A percentile compares a stretch with the other conserved stretches of the same genome.
These are phyloP conservation scores for Fissipunctia ypsillon DNA, from an alignment of 2,888 invertebrate genomes.

Conservation along the genomic window DNA sequence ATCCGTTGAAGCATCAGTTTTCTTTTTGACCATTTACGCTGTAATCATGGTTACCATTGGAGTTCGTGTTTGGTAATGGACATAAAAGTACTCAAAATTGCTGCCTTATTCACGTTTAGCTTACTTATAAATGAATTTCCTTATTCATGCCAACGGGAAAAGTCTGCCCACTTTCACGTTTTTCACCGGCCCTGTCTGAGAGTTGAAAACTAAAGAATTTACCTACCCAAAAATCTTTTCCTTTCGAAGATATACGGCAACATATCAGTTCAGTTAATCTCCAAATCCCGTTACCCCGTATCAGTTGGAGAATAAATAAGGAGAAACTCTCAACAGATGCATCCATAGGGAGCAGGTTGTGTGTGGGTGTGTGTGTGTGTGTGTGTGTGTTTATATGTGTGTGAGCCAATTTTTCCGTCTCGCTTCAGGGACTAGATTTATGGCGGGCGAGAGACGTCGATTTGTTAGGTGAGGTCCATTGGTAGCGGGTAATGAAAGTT, in stretches of 20 bases:
- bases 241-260: constrained; percentile 29
- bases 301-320: constrained; percentile 51
- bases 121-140: background rate
- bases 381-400: constrained; percentile 38
- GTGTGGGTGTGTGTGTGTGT: constrained; percentile 43
- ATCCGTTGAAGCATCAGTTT: background rate
- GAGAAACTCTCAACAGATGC: constrained; percentile 55
- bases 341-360: constrained; percentile 54
- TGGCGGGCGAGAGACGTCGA: constrained; percentile 55
- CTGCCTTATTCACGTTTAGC: too few relatives aligned
- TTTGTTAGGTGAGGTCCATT: constrained; percentile 31
- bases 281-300: constrained; percentile 46
- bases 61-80: background rate
- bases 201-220: constrained; percentile 7
- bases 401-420: constrained; percentile 69
- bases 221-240: constrained; percentile 9
- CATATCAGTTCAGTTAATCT: constrained; percentile 52
- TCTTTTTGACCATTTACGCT: background rate
- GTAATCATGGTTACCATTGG: too few relatives aligned
- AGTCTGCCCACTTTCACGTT: background rate
- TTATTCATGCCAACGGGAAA: background rate
- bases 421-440: constrained; percentile 67
- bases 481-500: constrained; percentile 40
- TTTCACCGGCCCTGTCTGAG: background rate
- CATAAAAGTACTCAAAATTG: too few relatives aligned